Evolutionary conservation across 92 coral and sea anemone genomes (phyloP).

Genomic region (Desmophyllum pertusum): DNA sequence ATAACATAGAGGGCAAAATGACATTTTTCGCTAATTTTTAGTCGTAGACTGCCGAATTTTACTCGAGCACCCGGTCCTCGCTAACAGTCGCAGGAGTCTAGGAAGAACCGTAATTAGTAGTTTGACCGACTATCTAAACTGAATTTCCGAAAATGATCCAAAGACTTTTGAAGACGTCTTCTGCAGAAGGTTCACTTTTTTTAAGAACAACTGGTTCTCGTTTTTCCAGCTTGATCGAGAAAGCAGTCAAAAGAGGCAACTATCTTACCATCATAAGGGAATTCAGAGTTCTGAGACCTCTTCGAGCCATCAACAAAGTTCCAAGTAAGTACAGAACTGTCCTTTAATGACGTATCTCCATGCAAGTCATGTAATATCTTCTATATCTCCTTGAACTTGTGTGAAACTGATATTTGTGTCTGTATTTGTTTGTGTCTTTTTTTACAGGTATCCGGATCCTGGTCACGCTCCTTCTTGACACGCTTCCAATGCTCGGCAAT

Average conservation of each 20-base stretch:
- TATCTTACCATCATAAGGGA: slow-evolving; percentile 85
- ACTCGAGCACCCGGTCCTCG: background rate
- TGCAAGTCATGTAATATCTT: background rate
- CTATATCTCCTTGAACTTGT: background rate
- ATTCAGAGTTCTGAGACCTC: slow-evolving; percentile 94
- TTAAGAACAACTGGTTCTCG: no score
- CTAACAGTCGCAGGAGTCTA: background rate
- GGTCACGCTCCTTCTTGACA: slow-evolving; percentile 87
- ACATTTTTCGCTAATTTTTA: background rate
- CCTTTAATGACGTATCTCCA: background rate
- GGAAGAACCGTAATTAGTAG: no score
- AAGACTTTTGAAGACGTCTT: no score
- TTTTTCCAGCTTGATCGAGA: slow-evolving; percentile 79
- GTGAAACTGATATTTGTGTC: background rate
- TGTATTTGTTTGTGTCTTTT: no score
- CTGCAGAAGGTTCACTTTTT: no score
- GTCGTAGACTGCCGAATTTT: no score
- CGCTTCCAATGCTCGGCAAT: slow-evolving; percentile 93
- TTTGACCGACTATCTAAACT: no score
- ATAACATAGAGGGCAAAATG: background rate
- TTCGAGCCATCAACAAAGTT: slow-evolving; percentile 96
- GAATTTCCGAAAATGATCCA: no score
- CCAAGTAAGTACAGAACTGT: slow-evolving; percentile 75
- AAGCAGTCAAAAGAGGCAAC: slow-evolving; percentile 65
- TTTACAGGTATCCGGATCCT: slow-evolving; percentile 87